Conservation (phyloP, 2,888 invertebrate species). For the Drosophila kanekoi region DNA sequence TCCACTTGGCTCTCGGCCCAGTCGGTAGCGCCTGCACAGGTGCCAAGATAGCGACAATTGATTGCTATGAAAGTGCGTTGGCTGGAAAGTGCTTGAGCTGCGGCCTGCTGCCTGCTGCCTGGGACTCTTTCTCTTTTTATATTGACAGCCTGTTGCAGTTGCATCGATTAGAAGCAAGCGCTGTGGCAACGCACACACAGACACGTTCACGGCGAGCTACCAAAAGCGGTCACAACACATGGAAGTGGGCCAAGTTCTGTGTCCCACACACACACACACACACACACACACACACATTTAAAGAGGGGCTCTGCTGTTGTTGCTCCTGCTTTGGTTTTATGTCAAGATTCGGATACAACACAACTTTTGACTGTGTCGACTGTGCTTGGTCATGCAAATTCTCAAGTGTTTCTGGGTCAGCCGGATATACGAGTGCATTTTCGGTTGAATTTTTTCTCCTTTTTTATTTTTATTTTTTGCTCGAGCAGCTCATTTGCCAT, state of each 20-base stretch:
- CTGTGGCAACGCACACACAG: conserved; percentile 7
- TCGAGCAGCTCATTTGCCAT: conserved; percentile 34
- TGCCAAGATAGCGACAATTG: conserved; percentile 34
- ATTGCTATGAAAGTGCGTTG: conserved; percentile 44
- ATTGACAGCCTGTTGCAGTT: conserved; percentile 54
- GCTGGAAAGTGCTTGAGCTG: conserved; percentile 35
- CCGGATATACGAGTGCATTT: conserved; percentile 56
- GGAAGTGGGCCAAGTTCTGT: conserved; percentile 73
- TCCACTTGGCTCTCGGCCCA: conserved; percentile 32
- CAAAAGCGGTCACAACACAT: conserved; percentile 68
- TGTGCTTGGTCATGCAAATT: conserved; percentile 61
- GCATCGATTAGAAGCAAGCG: conserved; percentile 50
- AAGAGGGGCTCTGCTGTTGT: conserved; percentile 1
- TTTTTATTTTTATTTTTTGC: conserved; percentile 19
- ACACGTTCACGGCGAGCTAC: conserved; percentile 24
- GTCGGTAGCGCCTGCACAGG: conserved; percentile 35
- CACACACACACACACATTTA: background rate
- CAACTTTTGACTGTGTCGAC: conserved; percentile 17
- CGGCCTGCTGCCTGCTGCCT: conserved; percentile 16
- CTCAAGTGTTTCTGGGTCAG: conserved; percentile 66
- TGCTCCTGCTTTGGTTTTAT: conserved; percentile 12
- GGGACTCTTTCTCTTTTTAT: conserved; percentile 17
- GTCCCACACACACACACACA: conserved; percentile 25
- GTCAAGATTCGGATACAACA: conserved; percentile 40
- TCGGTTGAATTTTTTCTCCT: conserved; percentile 16